Conservation (phyloP, 2,113 vertebrate genomes). For the Cettia cetti region DNA sequence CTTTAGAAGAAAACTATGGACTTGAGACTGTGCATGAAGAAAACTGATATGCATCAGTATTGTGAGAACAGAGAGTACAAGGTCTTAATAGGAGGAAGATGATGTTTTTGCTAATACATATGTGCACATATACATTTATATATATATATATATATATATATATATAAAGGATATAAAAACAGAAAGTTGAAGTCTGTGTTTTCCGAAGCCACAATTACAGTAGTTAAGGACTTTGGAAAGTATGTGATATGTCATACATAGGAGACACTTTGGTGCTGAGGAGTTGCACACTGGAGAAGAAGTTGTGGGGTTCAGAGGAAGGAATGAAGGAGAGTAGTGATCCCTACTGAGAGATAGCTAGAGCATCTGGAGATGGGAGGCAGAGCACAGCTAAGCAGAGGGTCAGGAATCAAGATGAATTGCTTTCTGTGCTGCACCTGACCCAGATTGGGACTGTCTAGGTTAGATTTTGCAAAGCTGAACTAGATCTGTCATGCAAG, state of each 20-base stretch:
- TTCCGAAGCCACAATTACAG: neutral
- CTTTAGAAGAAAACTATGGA: neutral
- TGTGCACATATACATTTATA: no score
- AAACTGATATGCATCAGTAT: neutral
- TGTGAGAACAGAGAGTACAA: neutral
- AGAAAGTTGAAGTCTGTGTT: neutral
- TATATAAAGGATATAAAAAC: neutral
- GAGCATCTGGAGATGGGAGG: neutral
- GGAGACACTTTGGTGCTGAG: neutral
- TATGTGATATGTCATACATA: neutral
- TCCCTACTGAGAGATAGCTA: neutral
- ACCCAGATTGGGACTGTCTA: neutral
- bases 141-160: neutral
- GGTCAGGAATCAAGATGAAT: neutral
- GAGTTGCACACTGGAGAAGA: neutral
- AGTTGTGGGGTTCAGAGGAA: neutral
- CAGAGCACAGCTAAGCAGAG: neutral
- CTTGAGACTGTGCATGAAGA: neutral
- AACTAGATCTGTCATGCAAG: constrained; percentile 22
- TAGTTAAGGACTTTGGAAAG: neutral
- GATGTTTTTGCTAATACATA: neutral
- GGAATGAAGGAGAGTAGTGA: neutral
- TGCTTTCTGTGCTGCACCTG: neutral
- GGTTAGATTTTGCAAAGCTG: neutral
- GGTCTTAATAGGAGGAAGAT: neutral